Conservation (phyloP, 1,140 invertebrate species). For the Augochlora pura region DNA sequence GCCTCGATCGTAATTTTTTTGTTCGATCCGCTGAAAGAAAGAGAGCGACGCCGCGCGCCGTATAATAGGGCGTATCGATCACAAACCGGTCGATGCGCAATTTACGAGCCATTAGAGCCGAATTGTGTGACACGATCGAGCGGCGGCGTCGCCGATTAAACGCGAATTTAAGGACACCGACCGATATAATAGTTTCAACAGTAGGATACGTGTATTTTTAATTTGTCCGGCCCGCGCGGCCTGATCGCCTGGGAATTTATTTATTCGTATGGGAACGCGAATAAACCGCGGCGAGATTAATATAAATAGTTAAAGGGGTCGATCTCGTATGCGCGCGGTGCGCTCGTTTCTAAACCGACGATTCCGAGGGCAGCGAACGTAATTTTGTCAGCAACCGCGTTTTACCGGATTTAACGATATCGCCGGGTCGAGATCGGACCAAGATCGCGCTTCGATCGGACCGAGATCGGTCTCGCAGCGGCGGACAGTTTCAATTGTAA, state of each 20-base stretch:
- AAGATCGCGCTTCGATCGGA: no score
- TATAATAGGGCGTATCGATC: constrained; percentile 38
- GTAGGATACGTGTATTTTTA: constrained; percentile 14
- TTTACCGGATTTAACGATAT: no score
- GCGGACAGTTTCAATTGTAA: no score
- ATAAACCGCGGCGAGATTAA: background rate
- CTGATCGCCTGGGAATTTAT: no score
- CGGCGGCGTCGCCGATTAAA: constrained; percentile 24
- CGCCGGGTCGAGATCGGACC: no score
- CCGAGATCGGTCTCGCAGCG: no score
- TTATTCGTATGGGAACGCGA: no score
- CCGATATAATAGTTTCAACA: background rate
- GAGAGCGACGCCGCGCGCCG: background rate
- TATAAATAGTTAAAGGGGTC: no score
- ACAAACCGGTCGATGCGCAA: constrained; percentile 29
- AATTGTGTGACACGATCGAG: constrained; percentile 17
- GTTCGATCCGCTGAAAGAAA: background rate
- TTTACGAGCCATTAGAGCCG: constrained; percentile 37
- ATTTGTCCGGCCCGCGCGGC: background rate
- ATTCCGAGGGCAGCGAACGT: no score
- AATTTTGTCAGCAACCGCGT: no score
- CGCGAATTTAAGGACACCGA: constrained; percentile 7
- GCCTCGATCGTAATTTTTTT: constrained; percentile 26
- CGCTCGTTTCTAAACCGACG: no score
- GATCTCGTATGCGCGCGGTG: no score